Evolutionary conservation across 2,797 vertebrate genomes (phyloP).

Genomic region (Anisognathus igniventris): DNA sequence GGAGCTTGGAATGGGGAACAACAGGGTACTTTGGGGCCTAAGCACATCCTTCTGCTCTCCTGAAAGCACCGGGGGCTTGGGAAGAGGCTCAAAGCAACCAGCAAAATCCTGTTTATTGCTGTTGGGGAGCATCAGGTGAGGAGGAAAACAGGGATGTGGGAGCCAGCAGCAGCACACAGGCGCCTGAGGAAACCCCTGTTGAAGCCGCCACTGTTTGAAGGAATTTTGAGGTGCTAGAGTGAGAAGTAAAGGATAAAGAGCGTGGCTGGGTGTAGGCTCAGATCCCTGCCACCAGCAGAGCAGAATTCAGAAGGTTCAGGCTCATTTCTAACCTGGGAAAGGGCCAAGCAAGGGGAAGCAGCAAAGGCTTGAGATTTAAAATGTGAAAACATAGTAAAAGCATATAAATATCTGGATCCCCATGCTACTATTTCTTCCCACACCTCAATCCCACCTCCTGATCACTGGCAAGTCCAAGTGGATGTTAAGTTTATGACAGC

Average conservation of each 20-base stretch:
- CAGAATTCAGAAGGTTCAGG: fast-evolving
- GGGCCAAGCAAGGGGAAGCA: background rate
- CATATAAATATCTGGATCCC: background rate
- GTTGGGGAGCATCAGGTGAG: background rate
- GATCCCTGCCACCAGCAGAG: background rate
- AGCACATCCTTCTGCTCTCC: background rate
- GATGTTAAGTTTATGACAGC: background rate
- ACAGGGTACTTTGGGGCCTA: background rate
- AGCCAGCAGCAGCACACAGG: fast-evolving
- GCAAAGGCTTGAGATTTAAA: background rate
- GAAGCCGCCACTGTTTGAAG: background rate
- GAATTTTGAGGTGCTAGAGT: background rate
- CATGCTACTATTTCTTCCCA: background rate
- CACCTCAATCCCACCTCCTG: background rate
- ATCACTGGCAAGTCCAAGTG: background rate
- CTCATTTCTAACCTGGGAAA: background rate
- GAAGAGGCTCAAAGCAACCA: background rate
- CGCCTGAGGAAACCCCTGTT: background rate
- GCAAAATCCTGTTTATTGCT: background rate
- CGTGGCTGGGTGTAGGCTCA: fast-evolving
- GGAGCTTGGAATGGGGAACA: background rate
- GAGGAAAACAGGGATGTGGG: background rate
- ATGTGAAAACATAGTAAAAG: background rate
- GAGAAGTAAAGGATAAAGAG: background rate
- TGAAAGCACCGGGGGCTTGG: background rate